Percentiles rank a stretch among this genome's conserved stretches.
phyloP scores from a whole-genome alignment of 2,888 invertebrate species.

The Carpatolechia fugitivella region DNA sequence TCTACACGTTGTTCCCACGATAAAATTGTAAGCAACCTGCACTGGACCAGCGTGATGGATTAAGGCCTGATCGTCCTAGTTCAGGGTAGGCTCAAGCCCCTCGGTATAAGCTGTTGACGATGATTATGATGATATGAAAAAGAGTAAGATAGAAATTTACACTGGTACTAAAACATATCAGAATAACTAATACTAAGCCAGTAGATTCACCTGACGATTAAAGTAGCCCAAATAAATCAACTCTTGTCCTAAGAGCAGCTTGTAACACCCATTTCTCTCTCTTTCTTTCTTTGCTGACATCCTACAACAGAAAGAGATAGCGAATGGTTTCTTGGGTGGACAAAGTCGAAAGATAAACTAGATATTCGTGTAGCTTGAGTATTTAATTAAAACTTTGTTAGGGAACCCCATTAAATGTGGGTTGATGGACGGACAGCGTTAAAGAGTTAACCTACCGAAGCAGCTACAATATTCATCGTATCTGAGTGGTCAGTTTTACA shows the following conservation, averaged over 20 bases:
- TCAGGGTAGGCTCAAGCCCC: no score
- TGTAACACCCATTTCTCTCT: neutral
- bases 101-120: no score
- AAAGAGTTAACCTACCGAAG: neutral
- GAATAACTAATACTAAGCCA: neutral
- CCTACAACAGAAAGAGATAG: neutral
- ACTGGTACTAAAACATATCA: no score
- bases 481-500: neutral
- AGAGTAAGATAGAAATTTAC: no score
- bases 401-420: slow-evolving; percentile 23
- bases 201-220: neutral
- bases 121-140: no score
- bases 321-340: slow-evolving; percentile 31
- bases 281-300: neutral
- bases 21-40: no score
- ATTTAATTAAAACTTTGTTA: slow-evolving; percentile 70
- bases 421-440: slow-evolving; percentile 8
- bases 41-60: no score
- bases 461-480: neutral
- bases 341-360: slow-evolving; percentile 42
- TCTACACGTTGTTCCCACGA: no score
- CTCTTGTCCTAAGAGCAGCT: slow-evolving; percentile 2
- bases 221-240: slow-evolving; percentile 1
- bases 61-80: no score
- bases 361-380: slow-evolving; percentile 38